phyloP scores from a whole-genome alignment of 2,888 invertebrate genomes.

The Diplolepis rosae region DNA sequence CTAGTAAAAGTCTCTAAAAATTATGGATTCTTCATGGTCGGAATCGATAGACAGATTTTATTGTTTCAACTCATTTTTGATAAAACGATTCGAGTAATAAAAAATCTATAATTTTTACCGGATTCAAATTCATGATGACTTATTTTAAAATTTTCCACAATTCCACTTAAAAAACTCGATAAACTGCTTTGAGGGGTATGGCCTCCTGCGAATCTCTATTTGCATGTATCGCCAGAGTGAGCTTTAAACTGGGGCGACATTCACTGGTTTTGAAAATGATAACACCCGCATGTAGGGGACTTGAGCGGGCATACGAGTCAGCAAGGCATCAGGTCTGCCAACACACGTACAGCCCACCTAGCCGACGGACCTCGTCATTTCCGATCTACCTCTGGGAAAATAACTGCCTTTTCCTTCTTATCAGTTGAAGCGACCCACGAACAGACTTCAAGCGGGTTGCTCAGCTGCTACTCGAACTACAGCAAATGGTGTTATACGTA shows the following conservation, averaged over 20 bases:
- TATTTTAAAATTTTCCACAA: background rate
- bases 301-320: constrained; percentile 37
- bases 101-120: background rate
- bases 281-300: constrained; percentile 62
- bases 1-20: too few relatives aligned
- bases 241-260: constrained; percentile 54
- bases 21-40: too few relatives aligned
- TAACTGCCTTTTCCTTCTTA: constrained; percentile 59
- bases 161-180: too few relatives aligned
- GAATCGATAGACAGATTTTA: too few relatives aligned
- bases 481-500: background rate
- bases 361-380: constrained; percentile 42
- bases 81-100: too few relatives aligned
- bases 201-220: constrained; percentile 33
- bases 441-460: constrained; percentile 49
- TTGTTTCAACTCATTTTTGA: too few relatives aligned
- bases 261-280: constrained; percentile 53
- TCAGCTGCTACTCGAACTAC: constrained; percentile 55
- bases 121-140: background rate
- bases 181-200: constrained; percentile 23
- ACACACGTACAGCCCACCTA: constrained; percentile 25
- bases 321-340: constrained; percentile 14
- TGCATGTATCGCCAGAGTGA: constrained; percentile 37
- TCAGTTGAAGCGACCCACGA: constrained; percentile 49
- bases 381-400: constrained; percentile 61